Base-by-base conservation (phyloP, 1,140 invertebrate species). In the Pteromalus puparum region DNA sequence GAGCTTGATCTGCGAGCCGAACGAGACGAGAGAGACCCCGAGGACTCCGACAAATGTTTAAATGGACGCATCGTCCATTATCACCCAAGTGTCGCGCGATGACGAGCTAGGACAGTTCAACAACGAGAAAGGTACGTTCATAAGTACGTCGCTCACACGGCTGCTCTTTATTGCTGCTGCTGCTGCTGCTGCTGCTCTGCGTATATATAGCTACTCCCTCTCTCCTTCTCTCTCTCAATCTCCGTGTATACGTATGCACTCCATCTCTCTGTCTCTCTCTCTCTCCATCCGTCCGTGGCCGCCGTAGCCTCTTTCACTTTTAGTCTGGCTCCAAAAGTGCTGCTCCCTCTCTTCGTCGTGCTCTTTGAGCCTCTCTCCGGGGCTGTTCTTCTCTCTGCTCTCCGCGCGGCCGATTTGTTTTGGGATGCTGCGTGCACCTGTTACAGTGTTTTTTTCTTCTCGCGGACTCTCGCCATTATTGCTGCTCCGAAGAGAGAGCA, bases 51-150 rank as follows among this genome's bases (percentile, higher is more conserved):
- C 95, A 94, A 95, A 96, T 96, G 95, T 95, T 95, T 97, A 96
- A 96, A 98, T 98, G 97, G 98, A 98, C 97, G 97, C 97, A 96
- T 97, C 97, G 96, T 98, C 97, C 96, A 98, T 99, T 95, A 98
- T 98, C 94, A 98, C 97, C 94, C 97, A 98, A 96, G 97, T 98
- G 95, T 97, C 96, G 94, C 96, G 97, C 94, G 97, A 98, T 96
- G 97, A 98, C 95, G 97, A 98, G 95, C 96, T 93, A 91, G 91
- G 91, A 84, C 91, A 97, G 95, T 95, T 97, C 94, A 97, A 97
- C 94, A 97, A 95, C 94, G 97, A 98, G 94, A 98, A 97, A 97
- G 97, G 97, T 98, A 96, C 95, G 95, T 85, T 70, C 42, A 34
- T 79, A 30, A 68, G 70, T 70, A 77, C 34, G 61, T 74, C 34